phyloP scores from a whole-genome alignment of 2,113 vertebrate genomes.

The Plectropomus leopardus region DNA sequence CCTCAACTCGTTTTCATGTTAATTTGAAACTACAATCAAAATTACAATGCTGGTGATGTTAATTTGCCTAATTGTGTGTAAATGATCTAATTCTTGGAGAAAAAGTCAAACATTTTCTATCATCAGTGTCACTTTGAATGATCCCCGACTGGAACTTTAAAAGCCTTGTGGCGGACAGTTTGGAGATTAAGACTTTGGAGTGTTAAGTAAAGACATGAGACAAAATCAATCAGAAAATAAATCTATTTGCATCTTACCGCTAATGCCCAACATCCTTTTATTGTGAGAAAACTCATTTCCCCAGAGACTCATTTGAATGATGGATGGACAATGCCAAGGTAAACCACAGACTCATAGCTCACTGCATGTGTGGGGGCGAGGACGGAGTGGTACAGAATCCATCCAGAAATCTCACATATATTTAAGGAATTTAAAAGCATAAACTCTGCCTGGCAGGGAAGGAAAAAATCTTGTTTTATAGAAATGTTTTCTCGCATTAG shows the following conservation, averaged over 20 bases:
- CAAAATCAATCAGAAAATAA: slow-evolving; percentile 48
- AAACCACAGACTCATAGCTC: slow-evolving; percentile 36
- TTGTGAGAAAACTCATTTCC: slow-evolving; percentile 29
- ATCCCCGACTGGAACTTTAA: not conserved
- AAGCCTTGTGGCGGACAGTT: not conserved
- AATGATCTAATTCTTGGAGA: not conserved
- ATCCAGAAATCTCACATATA: slow-evolving; percentile 19
- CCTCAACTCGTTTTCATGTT: not conserved
- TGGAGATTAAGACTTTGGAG: slow-evolving; percentile 10
- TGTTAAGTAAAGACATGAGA: slow-evolving; percentile 7
- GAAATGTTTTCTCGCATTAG: not conserved
- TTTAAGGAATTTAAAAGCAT: slow-evolving; percentile 30
- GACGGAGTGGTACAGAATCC: slow-evolving; percentile 8
- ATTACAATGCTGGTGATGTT: not conserved
- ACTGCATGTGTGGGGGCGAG: slow-evolving; percentile 8
- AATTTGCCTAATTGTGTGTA: not conserved
- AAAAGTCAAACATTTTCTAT: not conserved
- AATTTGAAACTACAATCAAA: not conserved
- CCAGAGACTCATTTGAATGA: slow-evolving; percentile 33
- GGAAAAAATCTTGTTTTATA: not conserved
- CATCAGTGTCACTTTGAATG: not conserved
- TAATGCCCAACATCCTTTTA: slow-evolving; percentile 34
- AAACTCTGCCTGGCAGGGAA: not conserved
- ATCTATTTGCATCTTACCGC: slow-evolving; percentile 33
- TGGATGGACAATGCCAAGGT: slow-evolving; percentile 22